Conservation (phyloP, 2,113 vertebrate genomes). For the Pitta sordida region DNA sequence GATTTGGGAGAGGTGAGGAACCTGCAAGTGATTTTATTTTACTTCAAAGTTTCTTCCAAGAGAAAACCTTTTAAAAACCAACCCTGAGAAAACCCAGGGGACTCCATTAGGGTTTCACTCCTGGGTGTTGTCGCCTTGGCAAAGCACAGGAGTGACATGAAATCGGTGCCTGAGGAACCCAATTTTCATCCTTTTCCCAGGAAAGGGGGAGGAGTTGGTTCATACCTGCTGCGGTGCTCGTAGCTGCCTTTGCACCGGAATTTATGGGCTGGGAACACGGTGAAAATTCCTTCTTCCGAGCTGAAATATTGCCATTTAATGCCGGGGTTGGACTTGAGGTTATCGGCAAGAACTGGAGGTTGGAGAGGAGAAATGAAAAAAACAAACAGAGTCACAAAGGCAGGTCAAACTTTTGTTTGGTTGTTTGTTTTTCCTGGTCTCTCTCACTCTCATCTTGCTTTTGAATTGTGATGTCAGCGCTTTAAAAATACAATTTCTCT, state of each 20-base stretch:
- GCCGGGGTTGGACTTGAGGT: conserved; percentile 97
- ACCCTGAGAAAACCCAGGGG: not conserved
- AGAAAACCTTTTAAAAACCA: not conserved
- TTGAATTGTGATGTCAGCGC: not conserved
- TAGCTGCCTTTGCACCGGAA: conserved; percentile 95
- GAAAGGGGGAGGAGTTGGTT: not conserved
- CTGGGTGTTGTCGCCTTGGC: not conserved
- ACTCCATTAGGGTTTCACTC: not conserved
- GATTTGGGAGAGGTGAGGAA: not conserved
- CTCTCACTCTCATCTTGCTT: not conserved
- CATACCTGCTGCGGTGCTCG: conserved; percentile 95
- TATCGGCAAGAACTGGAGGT: conserved; percentile 90
- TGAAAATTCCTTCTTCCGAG: conserved; percentile 98
- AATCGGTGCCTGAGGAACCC: not conserved
- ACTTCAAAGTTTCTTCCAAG: not conserved
- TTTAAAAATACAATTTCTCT: not conserved
- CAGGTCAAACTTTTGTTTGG: not conserved
- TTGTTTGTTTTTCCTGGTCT: too few relatives aligned
- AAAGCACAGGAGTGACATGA: not conserved
- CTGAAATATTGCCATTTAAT: conserved; percentile 99
- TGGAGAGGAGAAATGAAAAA: not conserved
- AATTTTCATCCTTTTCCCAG: rapidly evolving
- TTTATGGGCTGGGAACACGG: conserved; percentile 96
- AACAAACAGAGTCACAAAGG: not conserved
- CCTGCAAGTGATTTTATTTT: not conserved